Evolutionary conservation across 35 echinoderm and acorn worm species (phyloP).

Genomic region (Stichopus chloronotus): DNA sequence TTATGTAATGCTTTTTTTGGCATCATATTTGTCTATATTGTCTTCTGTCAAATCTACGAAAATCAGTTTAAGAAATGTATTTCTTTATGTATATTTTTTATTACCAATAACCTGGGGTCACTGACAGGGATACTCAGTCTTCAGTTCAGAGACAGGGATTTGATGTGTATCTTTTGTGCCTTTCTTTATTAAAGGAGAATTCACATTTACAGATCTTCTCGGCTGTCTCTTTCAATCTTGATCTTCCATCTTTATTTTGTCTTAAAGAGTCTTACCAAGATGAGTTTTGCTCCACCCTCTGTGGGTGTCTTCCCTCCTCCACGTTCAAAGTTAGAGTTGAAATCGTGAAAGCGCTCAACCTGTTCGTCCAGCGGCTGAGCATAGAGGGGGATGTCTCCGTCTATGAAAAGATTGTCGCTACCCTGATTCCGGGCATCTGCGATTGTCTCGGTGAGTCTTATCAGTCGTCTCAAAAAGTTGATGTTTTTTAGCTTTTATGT

Average conservation of each 20-base stretch:
- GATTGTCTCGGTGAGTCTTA: conserved; percentile 11
- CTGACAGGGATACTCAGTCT: no score
- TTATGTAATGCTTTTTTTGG: no score
- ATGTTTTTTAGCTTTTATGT: no score
- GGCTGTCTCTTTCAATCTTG: no score
- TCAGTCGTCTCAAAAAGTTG: neutral
- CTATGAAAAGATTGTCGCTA: neutral
- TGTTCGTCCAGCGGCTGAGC: conserved; percentile 25
- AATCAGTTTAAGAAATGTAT: no score
- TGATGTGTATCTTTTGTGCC: neutral
- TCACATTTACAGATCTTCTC: neutral
- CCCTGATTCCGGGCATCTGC: neutral
- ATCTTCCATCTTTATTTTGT: no score
- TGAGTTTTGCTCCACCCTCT: conserved; percentile 38
- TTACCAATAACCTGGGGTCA: no score
- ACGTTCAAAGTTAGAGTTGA: conserved; percentile 46
- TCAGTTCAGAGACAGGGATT: no score
- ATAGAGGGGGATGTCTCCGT: neutral
- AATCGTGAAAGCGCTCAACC: conserved; percentile 47
- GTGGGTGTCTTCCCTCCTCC: conserved; percentile 18
- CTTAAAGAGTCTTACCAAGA: conserved; percentile 50
- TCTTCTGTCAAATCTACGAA: no score
- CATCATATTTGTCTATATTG: no score
- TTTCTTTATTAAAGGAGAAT: neutral
- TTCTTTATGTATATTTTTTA: no score